Base-by-base conservation (phyloP, 1,140 invertebrate genomes). In the Drepana arcuata region DNA sequence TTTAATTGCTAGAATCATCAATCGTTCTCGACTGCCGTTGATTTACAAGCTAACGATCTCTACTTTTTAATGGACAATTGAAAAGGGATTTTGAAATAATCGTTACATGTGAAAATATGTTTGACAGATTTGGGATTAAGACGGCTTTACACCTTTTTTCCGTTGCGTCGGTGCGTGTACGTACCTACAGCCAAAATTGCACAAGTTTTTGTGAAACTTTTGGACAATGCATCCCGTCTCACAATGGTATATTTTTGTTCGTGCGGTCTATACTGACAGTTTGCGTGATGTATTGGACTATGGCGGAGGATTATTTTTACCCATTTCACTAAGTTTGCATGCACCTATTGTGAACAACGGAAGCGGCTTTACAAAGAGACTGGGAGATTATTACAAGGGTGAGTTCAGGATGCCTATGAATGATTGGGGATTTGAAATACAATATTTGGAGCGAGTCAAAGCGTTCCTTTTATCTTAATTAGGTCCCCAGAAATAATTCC, bases 161-260 rank as follows among this genome's bases (percentile, higher is more conserved):
- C n/a, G 27, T 33, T 41, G 24, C 57, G 46, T 65, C 41, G 36
- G 56, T 73, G 72, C 71, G 69, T 73, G 62, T 63, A 64, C n/a
- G n/a, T n/a, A n/a, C n/a, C n/a, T n/a, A n/a, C 49, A 53, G 53
- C 43, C 55, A 53, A 66, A 68, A 74, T 79, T 82, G 72, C 60
- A 48, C 71, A 79, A 82, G 72, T 78, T 78, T 78, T 79, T 73
- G 55, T 56, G 39, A 55, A 82, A 79, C 56, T 72, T 74, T 62
- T 44, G 52, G 49, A 74, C 72, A 79, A 75, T 78, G 62, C 60
- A 29, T 41, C 44, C 47, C 50, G 45, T 65, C 48, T 58, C 60
- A 82, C 77, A 82, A 82, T 79, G 53, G 65, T 61, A 55, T 82
- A 82, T 82, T 82, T 82, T 75, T 75, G 74, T 75, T 74, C 65